Conservation (phyloP, 2,797 vertebrate genomes). For the Gallinago nigripennis region DNA sequence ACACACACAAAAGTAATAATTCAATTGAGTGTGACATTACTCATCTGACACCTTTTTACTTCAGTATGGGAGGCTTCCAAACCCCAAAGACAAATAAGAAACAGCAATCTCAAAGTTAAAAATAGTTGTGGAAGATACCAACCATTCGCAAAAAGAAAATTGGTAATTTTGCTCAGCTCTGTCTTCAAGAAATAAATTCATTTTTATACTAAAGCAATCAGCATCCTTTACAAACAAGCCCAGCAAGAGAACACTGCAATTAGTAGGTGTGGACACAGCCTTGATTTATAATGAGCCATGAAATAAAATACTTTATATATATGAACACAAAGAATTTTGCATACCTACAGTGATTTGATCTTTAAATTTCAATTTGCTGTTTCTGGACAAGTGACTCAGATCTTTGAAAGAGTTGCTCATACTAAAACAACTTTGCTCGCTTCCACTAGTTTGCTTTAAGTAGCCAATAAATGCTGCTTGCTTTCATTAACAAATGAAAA, state of each 20-base stretch:
- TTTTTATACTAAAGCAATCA: background rate
- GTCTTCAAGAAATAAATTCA: background rate
- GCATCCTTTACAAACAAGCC: background rate
- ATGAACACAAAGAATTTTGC: background rate
- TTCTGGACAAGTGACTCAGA: background rate
- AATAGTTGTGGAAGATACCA: background rate
- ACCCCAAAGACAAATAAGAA: background rate
- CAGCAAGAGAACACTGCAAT: background rate
- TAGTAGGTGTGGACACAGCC: background rate
- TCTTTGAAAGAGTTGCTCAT: background rate
- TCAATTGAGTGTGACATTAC: background rate
- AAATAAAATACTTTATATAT: background rate
- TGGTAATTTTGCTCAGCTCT: background rate
- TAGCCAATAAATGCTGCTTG: background rate
- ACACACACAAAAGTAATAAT: background rate
- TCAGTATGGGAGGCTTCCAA: background rate
- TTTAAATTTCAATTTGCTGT: background rate
- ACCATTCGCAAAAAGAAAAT: background rate
- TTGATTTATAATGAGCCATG: background rate
- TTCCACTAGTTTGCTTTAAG: background rate
- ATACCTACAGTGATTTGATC: background rate
- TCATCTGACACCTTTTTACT: background rate
- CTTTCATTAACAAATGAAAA: background rate
- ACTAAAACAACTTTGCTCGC: background rate
- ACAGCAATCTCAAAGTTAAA: background rate